Percentiles rank a stretch among this genome's conserved stretches.
Evolutionary conservation across 1,140 invertebrate genomes (phyloP).

Genomic region (Sogatella furcifera): DNA sequence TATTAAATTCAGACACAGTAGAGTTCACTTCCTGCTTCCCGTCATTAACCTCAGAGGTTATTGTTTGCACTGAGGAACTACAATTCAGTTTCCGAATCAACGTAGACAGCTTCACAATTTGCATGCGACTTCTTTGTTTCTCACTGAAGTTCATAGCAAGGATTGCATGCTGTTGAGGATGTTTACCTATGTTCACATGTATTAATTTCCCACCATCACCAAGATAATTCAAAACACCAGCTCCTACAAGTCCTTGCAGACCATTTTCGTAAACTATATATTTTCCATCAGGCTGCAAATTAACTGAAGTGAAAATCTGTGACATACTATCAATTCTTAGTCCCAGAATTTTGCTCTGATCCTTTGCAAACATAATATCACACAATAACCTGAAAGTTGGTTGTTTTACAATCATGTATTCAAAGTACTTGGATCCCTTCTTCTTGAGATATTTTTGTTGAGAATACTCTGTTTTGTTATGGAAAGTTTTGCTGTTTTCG

Average conservation of each 20-base stretch:
- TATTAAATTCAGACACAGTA: background rate
- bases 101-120: constrained; percentile 51
- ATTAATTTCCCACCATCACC: constrained; percentile 51
- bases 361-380: constrained; percentile 67
- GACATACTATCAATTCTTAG: constrained; percentile 77
- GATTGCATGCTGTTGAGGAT: constrained; percentile 61
- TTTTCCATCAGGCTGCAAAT: constrained; percentile 63
- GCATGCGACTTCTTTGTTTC: constrained; percentile 51
- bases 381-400: constrained; percentile 63
- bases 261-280: constrained; percentile 82
- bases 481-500: constrained; percentile 79
- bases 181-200: constrained; percentile 68
- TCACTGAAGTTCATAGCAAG: constrained; percentile 62
- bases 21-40: background rate
- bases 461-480: constrained; percentile 79
- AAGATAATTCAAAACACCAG: constrained; percentile 63
- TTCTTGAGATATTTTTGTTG: constrained; percentile 92
- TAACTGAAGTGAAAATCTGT: constrained; percentile 64
- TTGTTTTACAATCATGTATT: constrained; percentile 59
- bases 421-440: constrained; percentile 84
- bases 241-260: constrained; percentile 68
- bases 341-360: constrained; percentile 62
- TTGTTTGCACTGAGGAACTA: background rate
- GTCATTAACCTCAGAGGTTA: background rate
- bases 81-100: background rate